Base-by-base conservation (phyloP, 92 coral and sea anemone genomes). In the Desmophyllum pertusum region DNA sequence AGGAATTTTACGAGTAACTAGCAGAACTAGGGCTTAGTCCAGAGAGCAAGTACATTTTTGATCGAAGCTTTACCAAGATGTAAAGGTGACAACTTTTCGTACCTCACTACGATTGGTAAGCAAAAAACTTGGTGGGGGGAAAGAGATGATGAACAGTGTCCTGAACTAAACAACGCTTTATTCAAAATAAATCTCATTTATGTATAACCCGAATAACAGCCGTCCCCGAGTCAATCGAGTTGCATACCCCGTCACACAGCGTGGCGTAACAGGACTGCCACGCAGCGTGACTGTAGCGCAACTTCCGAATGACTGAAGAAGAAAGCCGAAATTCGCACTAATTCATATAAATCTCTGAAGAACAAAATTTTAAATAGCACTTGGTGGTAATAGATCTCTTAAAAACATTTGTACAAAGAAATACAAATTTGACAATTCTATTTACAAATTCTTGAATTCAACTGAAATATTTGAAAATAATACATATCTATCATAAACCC, bases 161-260 rank as follows among this genome's bases (percentile, higher is more conserved):
- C 18, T 62, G 25, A 40, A 41, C 35, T 81, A 67, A 81, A 81
- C 77, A 53, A 39, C 40, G 51, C 77, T 81, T 81, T 81, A 81
- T 50, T 81, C 19, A 53, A 81, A 81, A 81, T 81, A 81, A 70
- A 33, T 50, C 23, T 67, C 41, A 33, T 65, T 38, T 35, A 59
- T 37, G 40, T 18, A 64, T 64, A 21, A 53, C 69, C 70, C 30
- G 51, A 61, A 57, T 38, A 38, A 6, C 70, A 57, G 29, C 36
- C 6, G 31, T 77, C 69, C 40, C 40, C 39, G 13, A 25, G 48
- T 39, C 17, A 7, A 15, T 74, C 40, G 50, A 31, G 46, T 33
- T 53, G 65, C 8, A 19, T 45, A 11, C 30, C 11, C 27, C 25
- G 10, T 13, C 13, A 13, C 18, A 21, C 13, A 50, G 55, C 18